Evolutionary conservation across 2,113 vertebrate species (phyloP).

Genomic region (Bothrops jararaca): DNA sequence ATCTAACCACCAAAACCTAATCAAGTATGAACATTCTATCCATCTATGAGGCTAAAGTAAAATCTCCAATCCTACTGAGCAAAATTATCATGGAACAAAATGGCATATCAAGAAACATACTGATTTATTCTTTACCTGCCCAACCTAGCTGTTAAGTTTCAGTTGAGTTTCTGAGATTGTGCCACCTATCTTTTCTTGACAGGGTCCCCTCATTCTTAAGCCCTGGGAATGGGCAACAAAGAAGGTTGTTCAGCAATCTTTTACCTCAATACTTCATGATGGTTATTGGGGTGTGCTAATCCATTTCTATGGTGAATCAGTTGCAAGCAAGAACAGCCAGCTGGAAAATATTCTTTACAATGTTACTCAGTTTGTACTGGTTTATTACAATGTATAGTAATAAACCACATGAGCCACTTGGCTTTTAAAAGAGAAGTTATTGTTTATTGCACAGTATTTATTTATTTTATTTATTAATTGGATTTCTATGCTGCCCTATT

Average conservation of each 20-base stretch:
- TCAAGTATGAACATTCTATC: background rate
- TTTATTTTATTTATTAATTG: no score
- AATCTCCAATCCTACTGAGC: background rate
- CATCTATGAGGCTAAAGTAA: background rate
- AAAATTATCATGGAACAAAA: background rate
- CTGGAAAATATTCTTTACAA: background rate
- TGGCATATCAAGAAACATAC: background rate
- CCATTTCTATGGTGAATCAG: background rate
- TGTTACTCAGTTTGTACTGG: background rate
- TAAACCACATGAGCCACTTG: background rate
- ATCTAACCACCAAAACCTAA: background rate
- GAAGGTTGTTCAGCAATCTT: background rate
- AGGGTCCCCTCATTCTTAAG: background rate
- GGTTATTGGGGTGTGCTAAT: background rate
- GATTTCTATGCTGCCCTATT: no score
- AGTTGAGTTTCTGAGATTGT: background rate
- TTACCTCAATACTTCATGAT: background rate
- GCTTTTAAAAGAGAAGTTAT: background rate
- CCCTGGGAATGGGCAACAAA: background rate
- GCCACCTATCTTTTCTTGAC: background rate
- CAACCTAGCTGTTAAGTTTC: background rate
- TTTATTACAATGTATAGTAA: background rate
- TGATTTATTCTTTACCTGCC: background rate
- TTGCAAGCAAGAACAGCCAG: background rate
- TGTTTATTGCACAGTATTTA: background rate